Percentiles rank a stretch among this genome's conserved stretches.
Conservation (phyloP, 2,113 vertebrate species). For the Chlamydotis undulata region DNA sequence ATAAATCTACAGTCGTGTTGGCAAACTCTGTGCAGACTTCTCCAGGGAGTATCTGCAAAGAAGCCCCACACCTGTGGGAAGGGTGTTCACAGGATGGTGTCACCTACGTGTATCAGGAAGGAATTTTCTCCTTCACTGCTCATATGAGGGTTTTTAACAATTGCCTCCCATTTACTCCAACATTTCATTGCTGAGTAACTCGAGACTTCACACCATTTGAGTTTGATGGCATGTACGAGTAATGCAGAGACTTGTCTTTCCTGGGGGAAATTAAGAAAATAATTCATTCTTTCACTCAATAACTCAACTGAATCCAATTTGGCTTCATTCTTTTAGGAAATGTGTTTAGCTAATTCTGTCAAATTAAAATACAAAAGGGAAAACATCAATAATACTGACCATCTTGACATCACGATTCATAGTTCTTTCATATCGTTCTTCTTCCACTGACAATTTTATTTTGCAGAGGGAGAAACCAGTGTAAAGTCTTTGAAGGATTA, state of each 20-base stretch:
- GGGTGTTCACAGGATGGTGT: not conserved
- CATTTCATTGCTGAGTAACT: conserved; percentile 12
- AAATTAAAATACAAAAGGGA: conserved; percentile 27
- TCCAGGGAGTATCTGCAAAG: not conserved
- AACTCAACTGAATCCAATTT: conserved; percentile 27
- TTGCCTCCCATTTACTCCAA: not conserved
- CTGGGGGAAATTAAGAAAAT: conserved; percentile 53
- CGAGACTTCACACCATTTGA: not conserved
- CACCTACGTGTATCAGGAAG: not conserved
- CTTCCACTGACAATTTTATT: not conserved
- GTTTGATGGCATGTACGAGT: not conserved
- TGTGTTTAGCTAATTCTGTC: not conserved
- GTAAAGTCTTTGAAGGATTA: not conserved
- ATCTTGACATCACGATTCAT: not conserved
- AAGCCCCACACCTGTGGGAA: not conserved
- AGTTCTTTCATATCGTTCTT: not conserved
- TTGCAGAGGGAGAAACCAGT: not conserved
- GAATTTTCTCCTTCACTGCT: conserved; percentile 16
- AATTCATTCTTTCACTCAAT: conserved; percentile 36
- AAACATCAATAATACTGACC: not conserved
- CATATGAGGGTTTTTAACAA: not conserved
- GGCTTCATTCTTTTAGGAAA: conserved; percentile 14
- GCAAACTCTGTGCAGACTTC: not conserved
- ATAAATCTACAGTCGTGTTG: not conserved
- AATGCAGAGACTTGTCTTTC: conserved; percentile 32